A percentile compares a stretch with the other conserved stretches of the same genome.
Conservation (phyloP, 2,888 invertebrate genomes). For the Chromoteleia sp. region DNA sequence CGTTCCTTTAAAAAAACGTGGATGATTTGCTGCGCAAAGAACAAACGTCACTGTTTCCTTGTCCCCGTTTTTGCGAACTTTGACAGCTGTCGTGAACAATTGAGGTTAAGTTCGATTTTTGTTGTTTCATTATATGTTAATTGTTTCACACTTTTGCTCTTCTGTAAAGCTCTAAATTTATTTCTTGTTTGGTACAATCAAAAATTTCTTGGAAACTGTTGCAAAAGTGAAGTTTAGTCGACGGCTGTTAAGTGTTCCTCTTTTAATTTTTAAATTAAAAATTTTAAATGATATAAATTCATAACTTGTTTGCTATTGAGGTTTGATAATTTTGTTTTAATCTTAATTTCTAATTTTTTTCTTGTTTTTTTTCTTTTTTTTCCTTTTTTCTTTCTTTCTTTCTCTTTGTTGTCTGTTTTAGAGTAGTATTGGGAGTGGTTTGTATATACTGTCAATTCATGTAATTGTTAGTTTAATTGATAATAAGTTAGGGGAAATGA, state of each 20-base stretch:
- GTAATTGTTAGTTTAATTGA: slow-evolving; percentile 40
- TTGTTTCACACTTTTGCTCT: no score
- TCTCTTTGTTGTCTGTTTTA: background rate
- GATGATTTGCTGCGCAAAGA: background rate
- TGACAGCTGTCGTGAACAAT: background rate
- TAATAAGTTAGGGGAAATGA: slow-evolving; percentile 18
- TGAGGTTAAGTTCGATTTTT: background rate
- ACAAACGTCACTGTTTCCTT: background rate
- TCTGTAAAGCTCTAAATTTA: no score
- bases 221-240: background rate
- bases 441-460: slow-evolving; percentile 12
- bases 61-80: background rate
- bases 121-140: background rate
- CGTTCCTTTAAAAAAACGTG: background rate
- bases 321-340: no score
- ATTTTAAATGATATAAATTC: background rate
- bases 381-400: background rate
- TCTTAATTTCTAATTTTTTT: background rate
- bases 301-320: no score
- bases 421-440: slow-evolving; percentile 1
- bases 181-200: no score
- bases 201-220: no score
- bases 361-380: background rate
- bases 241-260: background rate
- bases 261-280: background rate